Evolutionary conservation across 2,888 invertebrate genomes (phyloP), one percentile per base, ranked within the genome.

Genomic region (Nymphalis c-album): DNA sequence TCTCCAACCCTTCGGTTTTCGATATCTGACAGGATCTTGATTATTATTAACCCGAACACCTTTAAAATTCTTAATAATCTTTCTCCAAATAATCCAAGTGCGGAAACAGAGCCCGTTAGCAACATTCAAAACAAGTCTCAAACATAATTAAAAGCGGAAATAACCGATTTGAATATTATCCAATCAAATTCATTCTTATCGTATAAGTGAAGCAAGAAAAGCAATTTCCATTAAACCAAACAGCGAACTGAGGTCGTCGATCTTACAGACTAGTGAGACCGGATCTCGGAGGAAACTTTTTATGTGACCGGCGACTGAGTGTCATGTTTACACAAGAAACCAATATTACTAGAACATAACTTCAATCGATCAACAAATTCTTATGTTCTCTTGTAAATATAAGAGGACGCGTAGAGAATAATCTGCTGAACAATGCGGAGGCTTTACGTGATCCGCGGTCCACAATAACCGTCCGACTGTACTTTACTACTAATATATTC

Each of bases 201-300:
- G 83, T 82, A 82, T 80, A 82, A 80, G 78, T 85, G 84, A 78
- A 76, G 83, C 83, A 85, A 85, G 86, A 88, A 87, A 87, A 87
- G 80, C 84, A 81, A 90, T 90, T 90, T 90, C 87, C 90, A 91
- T 91, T 76, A 91, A 90, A 90, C 87, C 89, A 90, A 90, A 86
- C 86, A 76, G 85, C 87, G 80, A 83, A 78, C 78, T 74, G 87
- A 83, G 91, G 90, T 91, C 91, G 85, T 87, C 87, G 91, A 83
- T 88, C 91, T 87, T 80, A 76, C 83, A 74, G 85, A 90, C 88
- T 87, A 83, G 91, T 85, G 85, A 69, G 89, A 91, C 91, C 91
- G 91, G 91, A 85, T 91, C 85, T 85, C 75, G 69, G 80, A 85
- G 85, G 85, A 85, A 80, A 82, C 83, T 88, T 90, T 91, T 91